Conservation (phyloP, 2,888 invertebrate genomes). For the Microplitis deprimator region DNA sequence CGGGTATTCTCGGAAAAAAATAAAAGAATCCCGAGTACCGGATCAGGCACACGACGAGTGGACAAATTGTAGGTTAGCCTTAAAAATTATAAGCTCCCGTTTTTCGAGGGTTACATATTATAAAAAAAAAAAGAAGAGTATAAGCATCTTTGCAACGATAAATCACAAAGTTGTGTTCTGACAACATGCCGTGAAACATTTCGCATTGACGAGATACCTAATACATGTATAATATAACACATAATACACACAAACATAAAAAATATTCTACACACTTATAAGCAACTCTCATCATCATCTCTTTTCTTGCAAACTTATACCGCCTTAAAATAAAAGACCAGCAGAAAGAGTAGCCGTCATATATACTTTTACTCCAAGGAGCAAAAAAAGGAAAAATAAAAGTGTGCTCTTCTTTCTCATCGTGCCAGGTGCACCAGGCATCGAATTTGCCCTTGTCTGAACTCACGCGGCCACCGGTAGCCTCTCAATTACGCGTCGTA, state of each 20-base stretch:
- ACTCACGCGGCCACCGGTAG: conserved; percentile 38
- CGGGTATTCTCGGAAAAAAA: conserved; percentile 62
- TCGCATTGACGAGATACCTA: too few species aligned
- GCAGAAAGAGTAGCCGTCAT: conserved; percentile 5
- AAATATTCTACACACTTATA: not conserved
- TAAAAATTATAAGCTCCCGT: conserved; percentile 70
- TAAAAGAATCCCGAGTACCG: conserved; percentile 25
- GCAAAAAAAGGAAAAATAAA: not conserved
- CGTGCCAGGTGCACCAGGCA: conserved; percentile 38
- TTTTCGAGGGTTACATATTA: conserved; percentile 56
- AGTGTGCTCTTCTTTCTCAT: not conserved
- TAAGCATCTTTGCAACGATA: conserved; percentile 63
- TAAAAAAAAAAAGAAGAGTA: conserved; percentile 59
- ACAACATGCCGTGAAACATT: not conserved
- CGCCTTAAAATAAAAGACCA: not conserved
- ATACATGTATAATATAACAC: too few species aligned
- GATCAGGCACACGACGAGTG: conserved; percentile 58
- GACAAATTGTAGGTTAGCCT: conserved; percentile 69
- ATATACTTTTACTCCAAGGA: not conserved
- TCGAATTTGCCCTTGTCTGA: conserved; percentile 22
- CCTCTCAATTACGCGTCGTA: conserved; percentile 42
- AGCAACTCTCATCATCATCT: conserved; percentile 4
- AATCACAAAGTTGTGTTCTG: conserved; percentile 57
- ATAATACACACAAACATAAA: not conserved
- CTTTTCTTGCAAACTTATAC: not conserved